Conservation (phyloP, 2,113 vertebrate genomes). For the Silurus meridionalis region DNA sequence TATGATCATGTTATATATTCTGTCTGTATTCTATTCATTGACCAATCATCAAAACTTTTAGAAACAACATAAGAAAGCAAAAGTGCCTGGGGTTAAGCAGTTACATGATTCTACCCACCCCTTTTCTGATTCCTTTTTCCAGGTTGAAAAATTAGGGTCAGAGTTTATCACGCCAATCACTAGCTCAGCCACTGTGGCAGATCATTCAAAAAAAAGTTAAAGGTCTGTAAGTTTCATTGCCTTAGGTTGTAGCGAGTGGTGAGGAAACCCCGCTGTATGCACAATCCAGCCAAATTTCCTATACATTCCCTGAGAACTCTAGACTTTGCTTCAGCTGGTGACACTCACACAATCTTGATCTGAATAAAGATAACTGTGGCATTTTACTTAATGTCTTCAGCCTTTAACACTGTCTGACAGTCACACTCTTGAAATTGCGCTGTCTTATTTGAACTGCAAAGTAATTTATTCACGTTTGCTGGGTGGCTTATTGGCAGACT, state of each 20-base stretch:
- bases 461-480: constrained; percentile 67
- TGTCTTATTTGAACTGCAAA: constrained; percentile 60
- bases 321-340: neutral
- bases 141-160: constrained; percentile 52
- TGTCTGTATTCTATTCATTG: constrained; percentile 16
- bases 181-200: constrained; percentile 39
- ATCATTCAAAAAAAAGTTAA: constrained; percentile 52
- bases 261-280: constrained; percentile 25
- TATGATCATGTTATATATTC: constrained; percentile 5
- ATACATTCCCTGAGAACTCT: constrained; percentile 14
- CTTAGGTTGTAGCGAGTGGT: constrained; percentile 31
- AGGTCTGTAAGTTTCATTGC: constrained; percentile 53
- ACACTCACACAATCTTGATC: constrained; percentile 24
- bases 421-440: constrained; percentile 59
- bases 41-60: constrained; percentile 16
- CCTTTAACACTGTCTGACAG: constrained; percentile 34
- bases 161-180: constrained; percentile 54
- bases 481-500: constrained; percentile 66
- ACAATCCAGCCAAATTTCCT: constrained; percentile 32
- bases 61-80: constrained; percentile 24
- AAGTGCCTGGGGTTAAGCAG: constrained; percentile 33
- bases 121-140: constrained; percentile 24
- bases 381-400: constrained; percentile 2
- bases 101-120: constrained; percentile 6
- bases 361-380: neutral